Evolutionary conservation across 2,797 vertebrate species (phyloP).

Genomic region (Champsocephalus esox): DNA sequence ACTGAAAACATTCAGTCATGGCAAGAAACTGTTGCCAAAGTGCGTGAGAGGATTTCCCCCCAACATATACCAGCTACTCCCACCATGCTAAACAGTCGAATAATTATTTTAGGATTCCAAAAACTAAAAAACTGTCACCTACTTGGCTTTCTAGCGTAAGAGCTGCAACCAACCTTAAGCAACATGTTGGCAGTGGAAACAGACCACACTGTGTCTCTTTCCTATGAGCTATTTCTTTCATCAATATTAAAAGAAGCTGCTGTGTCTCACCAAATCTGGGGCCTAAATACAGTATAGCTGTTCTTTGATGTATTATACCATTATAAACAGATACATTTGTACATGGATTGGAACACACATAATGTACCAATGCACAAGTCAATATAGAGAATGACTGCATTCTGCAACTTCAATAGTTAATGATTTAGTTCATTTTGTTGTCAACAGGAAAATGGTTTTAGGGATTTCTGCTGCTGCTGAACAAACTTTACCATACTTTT

Average conservation of each 20-base stretch:
- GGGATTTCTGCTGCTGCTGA: too few species aligned
- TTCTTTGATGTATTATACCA: neutral
- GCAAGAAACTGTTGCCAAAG: conserved; percentile 19
- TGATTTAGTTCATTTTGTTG: too few species aligned
- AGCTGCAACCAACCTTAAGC: conserved; percentile 7
- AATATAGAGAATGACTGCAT: neutral
- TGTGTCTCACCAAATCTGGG: conserved; percentile 12
- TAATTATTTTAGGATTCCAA: neutral
- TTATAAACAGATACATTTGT: neutral
- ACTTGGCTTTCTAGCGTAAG: conserved; percentile 6
- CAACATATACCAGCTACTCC: conserved; percentile 13
- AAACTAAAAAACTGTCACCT: conserved; percentile 16
- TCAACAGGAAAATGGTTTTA: too few species aligned
- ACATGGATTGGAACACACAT: neutral
- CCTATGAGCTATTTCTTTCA: conserved; percentile 37
- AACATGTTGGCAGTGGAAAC: neutral
- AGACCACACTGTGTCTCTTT: conserved; percentile 10
- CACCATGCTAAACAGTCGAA: conserved; percentile 25
- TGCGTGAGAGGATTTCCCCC: conserved; percentile 32
- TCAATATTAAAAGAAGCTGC: conserved; percentile 31
- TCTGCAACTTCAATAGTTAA: too few species aligned
- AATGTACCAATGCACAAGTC: neutral
- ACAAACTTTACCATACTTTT: too few species aligned
- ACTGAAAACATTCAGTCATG: conserved; percentile 45
- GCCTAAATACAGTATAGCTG: neutral